phyloP scores from a whole-genome alignment of 2,113 vertebrate genomes.

The Vicugna pacos region DNA sequence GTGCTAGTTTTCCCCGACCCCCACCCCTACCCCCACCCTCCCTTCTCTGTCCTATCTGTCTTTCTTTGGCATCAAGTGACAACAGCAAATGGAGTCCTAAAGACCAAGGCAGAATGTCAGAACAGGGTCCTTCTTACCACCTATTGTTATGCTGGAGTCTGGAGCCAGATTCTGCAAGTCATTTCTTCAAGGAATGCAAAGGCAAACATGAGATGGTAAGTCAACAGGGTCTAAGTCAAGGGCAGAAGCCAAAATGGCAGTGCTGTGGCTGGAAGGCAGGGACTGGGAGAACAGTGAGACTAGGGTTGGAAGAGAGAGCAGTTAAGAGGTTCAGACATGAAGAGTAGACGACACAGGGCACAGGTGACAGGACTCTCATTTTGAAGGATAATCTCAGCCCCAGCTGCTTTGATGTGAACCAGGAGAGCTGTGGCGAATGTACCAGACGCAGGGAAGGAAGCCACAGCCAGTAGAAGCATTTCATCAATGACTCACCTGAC shows the following conservation, averaged over 20 bases:
- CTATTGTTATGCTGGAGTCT: not conserved
- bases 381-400: not conserved
- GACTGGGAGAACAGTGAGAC: not conserved
- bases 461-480: not conserved
- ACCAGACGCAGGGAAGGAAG: not conserved
- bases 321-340: not conserved
- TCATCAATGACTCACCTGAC: not conserved
- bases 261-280: no score
- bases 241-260: not conserved
- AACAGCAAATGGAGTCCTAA: not conserved
- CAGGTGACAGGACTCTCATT: not conserved
- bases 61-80: not conserved
- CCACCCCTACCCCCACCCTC: not conserved
- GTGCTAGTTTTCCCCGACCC: not conserved
- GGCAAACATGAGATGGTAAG: not conserved
- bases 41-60: not conserved
- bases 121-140: not conserved
- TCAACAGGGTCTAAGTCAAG: not conserved
- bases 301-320: not conserved
- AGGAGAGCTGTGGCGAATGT: not conserved
- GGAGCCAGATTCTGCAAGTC: not conserved
- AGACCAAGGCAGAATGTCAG: no score
- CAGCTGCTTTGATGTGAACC: not conserved
- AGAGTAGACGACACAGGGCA: not conserved
- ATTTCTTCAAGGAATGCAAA: not conserved